phyloP scores from a whole-genome alignment of 2,888 invertebrate species.

The Pterostichus niger region DNA sequence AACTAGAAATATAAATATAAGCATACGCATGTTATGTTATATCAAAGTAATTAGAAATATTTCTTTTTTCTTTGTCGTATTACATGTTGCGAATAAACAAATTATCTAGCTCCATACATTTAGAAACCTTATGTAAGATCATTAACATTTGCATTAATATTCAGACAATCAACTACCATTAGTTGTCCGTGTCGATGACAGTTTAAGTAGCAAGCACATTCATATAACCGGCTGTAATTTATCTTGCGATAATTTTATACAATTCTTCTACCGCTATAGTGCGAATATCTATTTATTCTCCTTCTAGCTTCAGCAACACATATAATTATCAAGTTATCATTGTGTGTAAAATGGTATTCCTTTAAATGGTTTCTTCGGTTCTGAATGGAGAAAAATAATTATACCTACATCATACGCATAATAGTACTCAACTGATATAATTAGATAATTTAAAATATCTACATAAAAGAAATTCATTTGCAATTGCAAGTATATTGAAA shows the following conservation, averaged over 20 bases:
- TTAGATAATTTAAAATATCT: conserved; percentile 1
- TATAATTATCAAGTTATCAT: conserved; percentile 53
- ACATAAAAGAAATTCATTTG: too few relatives aligned
- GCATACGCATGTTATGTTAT: background rate
- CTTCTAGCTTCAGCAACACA: conserved; percentile 34
- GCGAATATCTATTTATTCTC: conserved; percentile 50
- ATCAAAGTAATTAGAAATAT: conserved; percentile 39
- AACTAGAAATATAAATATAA: conserved; percentile 21
- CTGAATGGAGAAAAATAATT: conserved; percentile 22
- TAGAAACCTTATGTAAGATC: conserved; percentile 55
- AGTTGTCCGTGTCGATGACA: conserved; percentile 61
- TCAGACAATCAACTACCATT: conserved; percentile 61
- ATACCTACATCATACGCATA: background rate
- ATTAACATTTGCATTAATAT: conserved; percentile 64
- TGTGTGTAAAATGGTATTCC: conserved; percentile 42
- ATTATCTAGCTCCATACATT: conserved; percentile 53
- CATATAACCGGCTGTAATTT: conserved; percentile 56
- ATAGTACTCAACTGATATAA: background rate
- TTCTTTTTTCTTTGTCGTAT: conserved; percentile 2
- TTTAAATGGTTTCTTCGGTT: conserved; percentile 24
- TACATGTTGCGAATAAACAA: conserved; percentile 42
- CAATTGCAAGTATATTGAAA: too few relatives aligned
- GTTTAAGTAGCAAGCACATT: conserved; percentile 62
- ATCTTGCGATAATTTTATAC: conserved; percentile 58
- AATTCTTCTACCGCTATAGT: conserved; percentile 53